Conservation (phyloP, 2,888 invertebrate genomes). For the Bellardia pandia region DNA sequence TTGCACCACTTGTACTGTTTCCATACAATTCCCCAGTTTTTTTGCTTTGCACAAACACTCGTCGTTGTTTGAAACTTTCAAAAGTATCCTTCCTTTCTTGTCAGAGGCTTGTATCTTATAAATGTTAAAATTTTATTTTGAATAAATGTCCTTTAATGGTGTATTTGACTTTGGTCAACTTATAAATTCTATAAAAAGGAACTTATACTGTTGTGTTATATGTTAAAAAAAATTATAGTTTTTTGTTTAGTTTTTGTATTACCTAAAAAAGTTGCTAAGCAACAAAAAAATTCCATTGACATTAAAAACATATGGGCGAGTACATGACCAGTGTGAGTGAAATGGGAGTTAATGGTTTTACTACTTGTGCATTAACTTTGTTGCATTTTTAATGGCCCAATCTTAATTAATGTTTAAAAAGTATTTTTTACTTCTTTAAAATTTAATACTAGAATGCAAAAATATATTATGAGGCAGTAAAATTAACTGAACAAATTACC, state of each 20-base stretch:
- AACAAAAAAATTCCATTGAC: constrained; percentile 43
- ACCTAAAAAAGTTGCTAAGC: constrained; percentile 62
- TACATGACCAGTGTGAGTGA: neutral
- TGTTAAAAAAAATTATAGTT: constrained; percentile 1
- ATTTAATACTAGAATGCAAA: too few relatives aligned
- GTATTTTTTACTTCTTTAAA: too few relatives aligned
- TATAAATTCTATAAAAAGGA: constrained; percentile 33
- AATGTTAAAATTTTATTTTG: constrained; percentile 40
- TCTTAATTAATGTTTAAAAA: too few relatives aligned
- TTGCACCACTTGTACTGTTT: constrained; percentile 85
- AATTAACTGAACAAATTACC: too few relatives aligned
- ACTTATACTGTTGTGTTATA: constrained; percentile 15
- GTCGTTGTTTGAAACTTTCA: constrained; percentile 42
- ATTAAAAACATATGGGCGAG: constrained; percentile 19
- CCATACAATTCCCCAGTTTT: constrained; percentile 88
- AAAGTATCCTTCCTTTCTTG: constrained; percentile 46
- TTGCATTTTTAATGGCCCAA: neutral
- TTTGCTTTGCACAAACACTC: constrained; percentile 30
- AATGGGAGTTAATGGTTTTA: neutral
- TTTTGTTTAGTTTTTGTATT: constrained; percentile 49
- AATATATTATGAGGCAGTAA: too few relatives aligned
- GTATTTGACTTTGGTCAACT: constrained; percentile 46
- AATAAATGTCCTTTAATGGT: constrained; percentile 29
- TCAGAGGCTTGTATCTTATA: constrained; percentile 41
- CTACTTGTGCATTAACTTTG: neutral